Conservation (phyloP, 2,113 vertebrate genomes). For the Sinocyclocheilus rhinocerous region DNA sequence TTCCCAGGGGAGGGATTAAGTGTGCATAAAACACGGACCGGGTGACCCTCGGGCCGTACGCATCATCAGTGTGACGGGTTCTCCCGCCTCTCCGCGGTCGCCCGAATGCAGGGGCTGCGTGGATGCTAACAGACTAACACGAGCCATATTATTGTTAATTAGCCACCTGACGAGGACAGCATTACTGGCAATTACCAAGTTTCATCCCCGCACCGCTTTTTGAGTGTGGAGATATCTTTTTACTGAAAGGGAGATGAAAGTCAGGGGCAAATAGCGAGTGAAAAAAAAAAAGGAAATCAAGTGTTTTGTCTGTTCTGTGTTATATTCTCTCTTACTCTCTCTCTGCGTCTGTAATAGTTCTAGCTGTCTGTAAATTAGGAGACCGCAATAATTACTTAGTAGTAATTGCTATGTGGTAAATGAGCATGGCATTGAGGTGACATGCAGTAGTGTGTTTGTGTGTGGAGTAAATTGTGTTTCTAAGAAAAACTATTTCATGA, state of each 20-base stretch:
- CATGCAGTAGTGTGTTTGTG: constrained; percentile 51
- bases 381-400: constrained; percentile 59
- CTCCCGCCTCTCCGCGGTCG: constrained; percentile 45
- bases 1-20: constrained; percentile 23
- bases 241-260: constrained; percentile 35
- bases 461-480: constrained; percentile 50
- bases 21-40: constrained; percentile 11
- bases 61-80: constrained; percentile 35
- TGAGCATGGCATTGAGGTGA: constrained; percentile 57
- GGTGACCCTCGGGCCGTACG: constrained; percentile 38
- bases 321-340: constrained; percentile 4
- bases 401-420: constrained; percentile 49
- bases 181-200: constrained; percentile 74
- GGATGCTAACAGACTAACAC: constrained; percentile 64
- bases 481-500: neutral
- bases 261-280: constrained; percentile 12
- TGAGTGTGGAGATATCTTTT: constrained; percentile 53
- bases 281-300: constrained; percentile 26
- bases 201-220: constrained; percentile 65
- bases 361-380: constrained; percentile 56
- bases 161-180: constrained; percentile 72
- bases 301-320: constrained; percentile 52
- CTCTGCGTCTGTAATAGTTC: constrained; percentile 48
- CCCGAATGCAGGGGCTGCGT: constrained; percentile 40
- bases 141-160: constrained; percentile 72